These are phyloP conservation scores for Blastobasis lacticolella DNA, from an alignment of 2,888 invertebrate genomes.

Conservation along the genomic window DNA sequence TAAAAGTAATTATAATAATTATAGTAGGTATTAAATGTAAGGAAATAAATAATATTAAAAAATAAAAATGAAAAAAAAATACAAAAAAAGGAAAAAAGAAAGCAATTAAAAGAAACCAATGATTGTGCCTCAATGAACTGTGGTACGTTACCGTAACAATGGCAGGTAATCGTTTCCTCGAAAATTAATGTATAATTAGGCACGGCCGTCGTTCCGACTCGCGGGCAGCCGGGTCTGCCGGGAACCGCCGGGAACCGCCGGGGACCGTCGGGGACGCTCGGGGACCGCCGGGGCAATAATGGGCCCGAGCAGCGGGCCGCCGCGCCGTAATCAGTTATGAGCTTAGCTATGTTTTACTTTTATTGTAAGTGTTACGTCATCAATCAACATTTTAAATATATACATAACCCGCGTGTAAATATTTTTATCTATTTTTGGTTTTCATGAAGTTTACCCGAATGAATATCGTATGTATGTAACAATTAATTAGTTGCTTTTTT, in stretches of 20 bases:
- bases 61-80: slow-evolving; percentile 33
- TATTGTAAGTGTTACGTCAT: slow-evolving; percentile 73
- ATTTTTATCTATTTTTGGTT: slow-evolving; percentile 68
- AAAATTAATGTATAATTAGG: slow-evolving; percentile 51
- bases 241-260: slow-evolving; percentile 48
- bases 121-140: slow-evolving; percentile 75
- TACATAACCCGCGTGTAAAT: slow-evolving; percentile 57
- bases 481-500: slow-evolving; percentile 34
- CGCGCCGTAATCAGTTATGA: slow-evolving; percentile 71
- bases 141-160: slow-evolving; percentile 73
- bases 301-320: slow-evolving; percentile 52
- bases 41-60: slow-evolving; percentile 29
- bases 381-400: slow-evolving; percentile 71
- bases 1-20: slow-evolving; percentile 72
- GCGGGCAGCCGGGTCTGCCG: slow-evolving; percentile 50
- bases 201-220: slow-evolving; percentile 28
- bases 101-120: slow-evolving; percentile 73
- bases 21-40: slow-evolving; percentile 52
- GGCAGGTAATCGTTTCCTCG: slow-evolving; percentile 65
- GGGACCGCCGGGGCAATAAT: slow-evolving; percentile 50
- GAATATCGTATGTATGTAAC: slow-evolving; percentile 32
- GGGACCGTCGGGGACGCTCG: slow-evolving; percentile 42
- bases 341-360: slow-evolving; percentile 73
- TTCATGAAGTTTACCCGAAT: slow-evolving; percentile 69
- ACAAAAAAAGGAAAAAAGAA: slow-evolving; percentile 46